Percentiles rank a stretch among this genome's conserved stretches.
Conservation (phyloP, 2,888 invertebrate species). For the Philonicus albiceps region DNA sequence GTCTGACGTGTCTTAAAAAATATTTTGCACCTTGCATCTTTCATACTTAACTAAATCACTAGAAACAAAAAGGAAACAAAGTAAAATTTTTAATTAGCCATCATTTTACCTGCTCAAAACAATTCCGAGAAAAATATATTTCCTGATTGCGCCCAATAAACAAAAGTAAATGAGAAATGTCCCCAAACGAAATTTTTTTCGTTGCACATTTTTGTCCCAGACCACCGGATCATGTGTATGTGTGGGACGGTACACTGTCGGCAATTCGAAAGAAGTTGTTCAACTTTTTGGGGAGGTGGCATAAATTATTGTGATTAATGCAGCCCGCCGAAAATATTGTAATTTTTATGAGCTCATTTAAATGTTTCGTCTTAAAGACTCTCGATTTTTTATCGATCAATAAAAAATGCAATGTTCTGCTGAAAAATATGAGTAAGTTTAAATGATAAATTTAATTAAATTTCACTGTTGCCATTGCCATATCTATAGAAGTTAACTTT, state of each 20-base stretch:
- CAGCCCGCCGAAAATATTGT: background rate
- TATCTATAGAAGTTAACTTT: background rate
- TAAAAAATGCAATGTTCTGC: background rate
- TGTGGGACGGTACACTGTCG: background rate
- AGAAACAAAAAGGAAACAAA: background rate
- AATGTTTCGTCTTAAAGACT: background rate
- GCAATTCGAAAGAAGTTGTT: background rate
- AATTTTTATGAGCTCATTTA: constrained; percentile 9
- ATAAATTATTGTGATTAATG: constrained; percentile 20
- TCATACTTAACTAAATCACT: background rate
- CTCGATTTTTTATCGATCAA: background rate
- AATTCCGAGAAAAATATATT: background rate
- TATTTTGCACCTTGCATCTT: background rate
- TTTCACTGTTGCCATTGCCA: background rate
- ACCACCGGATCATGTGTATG: background rate
- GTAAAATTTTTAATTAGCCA: background rate
- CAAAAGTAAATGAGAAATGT: background rate
- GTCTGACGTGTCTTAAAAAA: background rate
- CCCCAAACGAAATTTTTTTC: background rate
- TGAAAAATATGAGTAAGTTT: background rate
- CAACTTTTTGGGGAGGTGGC: background rate
- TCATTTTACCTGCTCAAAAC: background rate
- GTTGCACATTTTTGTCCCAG: background rate
- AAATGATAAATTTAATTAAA: background rate
- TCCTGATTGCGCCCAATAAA: background rate